Evolutionary conservation across 1,140 invertebrate species (phyloP).

Genomic region (Saxidomus purpurata): DNA sequence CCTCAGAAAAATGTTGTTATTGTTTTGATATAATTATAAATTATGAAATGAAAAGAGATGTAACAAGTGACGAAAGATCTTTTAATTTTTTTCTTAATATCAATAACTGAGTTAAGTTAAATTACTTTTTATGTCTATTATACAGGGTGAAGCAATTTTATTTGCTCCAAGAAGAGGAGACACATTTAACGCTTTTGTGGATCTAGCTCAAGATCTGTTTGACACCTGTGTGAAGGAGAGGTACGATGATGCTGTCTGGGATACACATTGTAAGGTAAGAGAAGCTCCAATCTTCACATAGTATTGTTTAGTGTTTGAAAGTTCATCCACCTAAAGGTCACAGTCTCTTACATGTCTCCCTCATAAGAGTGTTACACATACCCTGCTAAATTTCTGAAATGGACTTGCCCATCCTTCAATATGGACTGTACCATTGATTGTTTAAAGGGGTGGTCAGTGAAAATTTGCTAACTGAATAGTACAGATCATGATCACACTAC

Average conservation of each 20-base stretch:
- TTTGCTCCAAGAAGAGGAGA: constrained; percentile 92
- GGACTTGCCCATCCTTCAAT: too few species aligned
- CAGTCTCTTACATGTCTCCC: not conserved
- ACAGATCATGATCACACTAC: too few species aligned
- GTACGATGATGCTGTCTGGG: constrained; percentile 79
- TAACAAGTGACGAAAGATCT: too few species aligned
- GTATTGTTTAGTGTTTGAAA: constrained; percentile 1
- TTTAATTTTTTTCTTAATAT: too few species aligned
- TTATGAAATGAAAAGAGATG: too few species aligned
- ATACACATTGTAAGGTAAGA: constrained; percentile 78
- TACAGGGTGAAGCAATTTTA: constrained; percentile 90
- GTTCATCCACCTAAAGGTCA: not conserved
- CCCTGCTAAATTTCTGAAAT: not conserved
- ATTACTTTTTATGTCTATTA: too few species aligned
- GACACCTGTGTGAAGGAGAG: constrained; percentile 70
- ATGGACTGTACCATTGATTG: too few species aligned
- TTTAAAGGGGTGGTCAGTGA: too few species aligned
- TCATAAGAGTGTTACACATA: not conserved
- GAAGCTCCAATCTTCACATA: not conserved
- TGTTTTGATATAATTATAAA: too few species aligned
- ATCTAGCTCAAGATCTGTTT: constrained; percentile 79
- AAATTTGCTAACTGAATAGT: not conserved
- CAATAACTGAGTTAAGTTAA: too few species aligned
- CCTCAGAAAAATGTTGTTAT: too few species aligned
- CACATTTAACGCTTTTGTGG: constrained; percentile 91